Evolutionary conservation across 2,888 invertebrate species (phyloP), one percentile per base, ranked within the genome.

Genomic region (Linnaemya vulpina): DNA sequence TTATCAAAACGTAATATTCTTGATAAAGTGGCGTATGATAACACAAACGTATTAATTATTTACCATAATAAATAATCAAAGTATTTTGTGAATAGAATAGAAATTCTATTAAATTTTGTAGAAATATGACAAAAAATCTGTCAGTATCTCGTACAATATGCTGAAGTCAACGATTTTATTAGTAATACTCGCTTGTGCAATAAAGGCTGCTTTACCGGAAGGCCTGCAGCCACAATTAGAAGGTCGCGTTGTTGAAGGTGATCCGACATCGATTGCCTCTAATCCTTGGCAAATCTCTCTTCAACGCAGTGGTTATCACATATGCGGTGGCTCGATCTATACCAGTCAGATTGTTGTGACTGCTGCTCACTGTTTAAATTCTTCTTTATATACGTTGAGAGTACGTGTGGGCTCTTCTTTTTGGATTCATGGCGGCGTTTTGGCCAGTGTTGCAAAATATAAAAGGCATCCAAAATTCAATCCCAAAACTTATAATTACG

Each of bases 351-450:
- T 89, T 46, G 92, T 94, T 1, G 85, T 95, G 3, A 95, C 94
- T 1, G 95, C 95, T 49, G 95, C 94, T 13, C 95, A 95, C 88
- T 95, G 95, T 87, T 7, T 51, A 20, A n/a, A 10, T 3, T 11
- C 15, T 46, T 15, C 20, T 3, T 11, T 10, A 20, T 88, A 88
- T 4, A 0, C 5, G 11, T 83, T 91, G 55, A 86, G 85, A 58
- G 88, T 95, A 3, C 93, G 94, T 0, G 94, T 93, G 9, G 95
- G 95, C 0, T 94, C 94, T 3, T 92, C 93, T 0, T 92, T 91
- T 62, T 92, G 91, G 87, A 89, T 8, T 79, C 87, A 87, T 7
- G 91, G 90, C 63, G 91, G 91, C 8, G 25, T 25, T 43, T 10
- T 83, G 9, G n/a, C 76, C 10, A 15, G 8, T 1, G 90, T 90